Evolutionary conservation across 2,888 invertebrate genomes (phyloP), one percentile per base, ranked within the genome.

Genomic region (Euzophera pinguis): DNA sequence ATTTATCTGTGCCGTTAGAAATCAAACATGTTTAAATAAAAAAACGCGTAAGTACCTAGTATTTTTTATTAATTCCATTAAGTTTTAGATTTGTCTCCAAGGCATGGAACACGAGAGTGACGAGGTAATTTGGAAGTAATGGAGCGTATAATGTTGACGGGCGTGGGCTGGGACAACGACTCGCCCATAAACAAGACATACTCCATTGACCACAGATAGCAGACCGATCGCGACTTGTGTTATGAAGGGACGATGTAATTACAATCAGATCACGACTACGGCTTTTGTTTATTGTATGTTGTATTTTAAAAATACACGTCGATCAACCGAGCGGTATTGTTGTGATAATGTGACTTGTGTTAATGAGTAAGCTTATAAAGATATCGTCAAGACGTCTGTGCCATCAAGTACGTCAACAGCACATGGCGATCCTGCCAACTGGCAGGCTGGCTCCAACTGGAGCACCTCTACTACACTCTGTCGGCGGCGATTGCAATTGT

Each of bases 101-200:
- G 62, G 70, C 73, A 64, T 67, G 65, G 63, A 65, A 65, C 67
- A 58, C 69, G 63, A 63, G 63, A 69, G 65, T 68, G 67, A 64
- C 66, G 70, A 74, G 69, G 68, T 75, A 79, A 83, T 84, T 82
- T 76, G 75, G 71, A 77, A 72, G 81, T 78, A 85, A 85, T 84
- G 73, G 75, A 78, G 78, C 85, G 78, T 84, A 76, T 78, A 84
- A 84, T 80, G 74, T 70, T 68, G 68, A 75, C 73, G 81, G 84
- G 81, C 72, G 84, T 84, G 80, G 83, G 78, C 62, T 54, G 70
- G 59, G 66, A 54, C 63, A 59, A 60, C 66, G 67, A 59, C 63
- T 71, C 67, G 58, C 65, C 69, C 64, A 62, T 51, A 64, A 72
- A 71, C 70, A 66, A 66, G 76, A 73, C 67, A 73, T 73, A 75